A percentile compares a stretch with the other conserved stretches of the same genome.
These are phyloP conservation scores for Thalassoma bifasciatum DNA, from an alignment of 2,113 vertebrate genomes.

Conservation along the genomic window DNA sequence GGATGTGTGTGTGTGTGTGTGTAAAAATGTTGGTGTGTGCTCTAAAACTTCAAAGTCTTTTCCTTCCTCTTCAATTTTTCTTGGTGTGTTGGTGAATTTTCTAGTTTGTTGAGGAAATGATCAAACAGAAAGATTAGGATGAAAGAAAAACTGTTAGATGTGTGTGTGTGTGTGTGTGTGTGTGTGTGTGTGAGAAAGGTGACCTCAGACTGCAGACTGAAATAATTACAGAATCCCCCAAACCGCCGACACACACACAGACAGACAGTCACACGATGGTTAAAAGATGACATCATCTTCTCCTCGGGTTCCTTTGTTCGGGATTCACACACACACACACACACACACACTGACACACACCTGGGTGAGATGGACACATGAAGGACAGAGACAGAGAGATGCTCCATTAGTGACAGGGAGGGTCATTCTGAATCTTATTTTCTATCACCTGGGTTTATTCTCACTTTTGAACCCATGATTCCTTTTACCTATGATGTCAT, in stretches of 20 bases:
- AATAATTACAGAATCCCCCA: conserved; percentile 42
- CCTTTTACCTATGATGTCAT: not conserved
- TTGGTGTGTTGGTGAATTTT: no score
- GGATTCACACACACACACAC: conserved; percentile 25
- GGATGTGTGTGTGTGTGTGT: not conserved
- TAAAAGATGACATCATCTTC: conserved; percentile 70
- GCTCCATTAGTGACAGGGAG: no score
- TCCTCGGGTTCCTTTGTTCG: conserved; percentile 55
- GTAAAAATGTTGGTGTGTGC: not conserved
- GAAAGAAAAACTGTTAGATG: no score
- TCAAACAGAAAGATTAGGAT: not conserved
- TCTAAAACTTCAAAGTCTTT: no score
- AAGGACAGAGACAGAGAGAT: no score
- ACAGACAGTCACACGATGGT: conserved; percentile 17
- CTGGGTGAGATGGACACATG: conserved; percentile 18
- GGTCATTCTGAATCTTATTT: no score
- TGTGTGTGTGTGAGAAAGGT: conserved; percentile 51
- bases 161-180: conserved; percentile 5
- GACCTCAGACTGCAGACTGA: conserved; percentile 64
- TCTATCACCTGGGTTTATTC: no score
- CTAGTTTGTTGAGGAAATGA: not conserved
- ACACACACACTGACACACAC: no score
- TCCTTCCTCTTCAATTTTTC: no score
- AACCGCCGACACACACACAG: not conserved
- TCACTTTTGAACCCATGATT: not conserved